phyloP scores from a whole-genome alignment of 64 coral and sea anemone genomes.

The Actinia equina region DNA sequence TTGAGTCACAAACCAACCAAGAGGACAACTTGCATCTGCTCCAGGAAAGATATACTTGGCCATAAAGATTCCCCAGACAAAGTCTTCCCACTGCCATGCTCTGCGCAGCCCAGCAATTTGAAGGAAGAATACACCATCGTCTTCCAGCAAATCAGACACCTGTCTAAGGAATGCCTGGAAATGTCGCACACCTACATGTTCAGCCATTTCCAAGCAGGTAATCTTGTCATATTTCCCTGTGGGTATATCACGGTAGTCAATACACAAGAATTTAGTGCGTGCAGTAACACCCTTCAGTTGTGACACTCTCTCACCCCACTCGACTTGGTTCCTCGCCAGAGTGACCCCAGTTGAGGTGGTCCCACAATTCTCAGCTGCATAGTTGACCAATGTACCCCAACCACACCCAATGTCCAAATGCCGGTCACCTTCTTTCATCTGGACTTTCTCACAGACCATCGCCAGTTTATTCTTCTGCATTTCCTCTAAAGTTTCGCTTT shows the following conservation, averaged over 20 bases:
- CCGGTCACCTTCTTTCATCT: slow-evolving; percentile 68
- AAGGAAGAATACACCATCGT: slow-evolving; percentile 95
- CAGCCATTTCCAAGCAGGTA: slow-evolving; percentile 98
- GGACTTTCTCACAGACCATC: slow-evolving; percentile 82
- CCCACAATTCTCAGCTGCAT: slow-evolving; percentile 79
- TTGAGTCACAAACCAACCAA: slow-evolving; percentile 75
- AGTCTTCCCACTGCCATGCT: slow-evolving; percentile 98
- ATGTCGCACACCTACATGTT: slow-evolving; percentile 93
- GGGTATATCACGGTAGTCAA: slow-evolving; percentile 99
- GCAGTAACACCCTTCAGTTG: slow-evolving; percentile 38
- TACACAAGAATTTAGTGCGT: slow-evolving; percentile 71
- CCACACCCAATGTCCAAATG: slow-evolving; percentile 97
- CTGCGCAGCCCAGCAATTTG: slow-evolving; percentile 94
- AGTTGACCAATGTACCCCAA: slow-evolving; percentile 96
- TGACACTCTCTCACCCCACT: slow-evolving; percentile 67
- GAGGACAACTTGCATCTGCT: slow-evolving; percentile 91
- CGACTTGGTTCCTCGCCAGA: slow-evolving; percentile 82
- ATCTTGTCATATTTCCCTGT: slow-evolving; percentile 73
- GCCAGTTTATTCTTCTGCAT: slow-evolving; percentile 84
- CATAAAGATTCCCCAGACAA: slow-evolving; percentile 98
- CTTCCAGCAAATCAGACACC: slow-evolving; percentile 87
- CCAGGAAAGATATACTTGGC: slow-evolving; percentile 98
- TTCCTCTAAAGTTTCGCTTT: slow-evolving; percentile 84
- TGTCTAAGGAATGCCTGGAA: slow-evolving; percentile 90
- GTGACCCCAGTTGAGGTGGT: slow-evolving; percentile 77